These are phyloP conservation scores for Acropternis orthonyx DNA, from an alignment of 2,797 vertebrate species.

Conservation along the genomic window DNA sequence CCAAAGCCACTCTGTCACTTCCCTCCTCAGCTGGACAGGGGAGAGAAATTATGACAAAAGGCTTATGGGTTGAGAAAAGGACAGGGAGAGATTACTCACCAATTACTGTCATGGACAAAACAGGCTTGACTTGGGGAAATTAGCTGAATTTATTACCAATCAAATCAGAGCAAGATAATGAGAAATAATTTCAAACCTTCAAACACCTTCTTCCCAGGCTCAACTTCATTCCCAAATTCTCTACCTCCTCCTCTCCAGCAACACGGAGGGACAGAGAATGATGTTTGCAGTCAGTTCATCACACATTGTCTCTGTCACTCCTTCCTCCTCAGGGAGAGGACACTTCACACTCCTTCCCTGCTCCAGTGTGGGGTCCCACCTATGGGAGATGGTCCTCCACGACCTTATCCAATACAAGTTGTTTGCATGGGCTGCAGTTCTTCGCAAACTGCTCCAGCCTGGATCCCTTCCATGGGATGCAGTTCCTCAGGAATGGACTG, in stretches of 20 bases:
- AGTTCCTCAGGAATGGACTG: background rate
- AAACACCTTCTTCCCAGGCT: background rate
- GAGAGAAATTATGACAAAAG: background rate
- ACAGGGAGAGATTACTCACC: background rate
- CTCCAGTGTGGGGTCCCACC: background rate
- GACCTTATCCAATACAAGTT: background rate
- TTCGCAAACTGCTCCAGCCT: background rate
- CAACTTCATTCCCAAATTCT: accelerated
- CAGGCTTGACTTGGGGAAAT: background rate
- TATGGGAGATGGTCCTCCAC: background rate
- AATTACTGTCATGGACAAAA: background rate
- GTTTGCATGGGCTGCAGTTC: background rate
- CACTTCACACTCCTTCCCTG: background rate
- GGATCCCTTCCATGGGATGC: accelerated
- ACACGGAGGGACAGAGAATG: background rate
- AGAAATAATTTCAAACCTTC: background rate
- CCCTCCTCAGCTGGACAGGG: background rate
- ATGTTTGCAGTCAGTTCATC: background rate
- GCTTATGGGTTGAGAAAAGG: background rate
- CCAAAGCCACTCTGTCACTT: background rate
- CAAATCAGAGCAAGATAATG: background rate
- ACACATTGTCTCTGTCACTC: background rate
- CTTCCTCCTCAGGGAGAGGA: background rate
- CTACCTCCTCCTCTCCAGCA: background rate
- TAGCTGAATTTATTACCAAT: background rate